These are phyloP conservation scores for Rotaria socialis DNA, from an alignment of 2,888 invertebrate genomes.

Conservation along the genomic window DNA sequence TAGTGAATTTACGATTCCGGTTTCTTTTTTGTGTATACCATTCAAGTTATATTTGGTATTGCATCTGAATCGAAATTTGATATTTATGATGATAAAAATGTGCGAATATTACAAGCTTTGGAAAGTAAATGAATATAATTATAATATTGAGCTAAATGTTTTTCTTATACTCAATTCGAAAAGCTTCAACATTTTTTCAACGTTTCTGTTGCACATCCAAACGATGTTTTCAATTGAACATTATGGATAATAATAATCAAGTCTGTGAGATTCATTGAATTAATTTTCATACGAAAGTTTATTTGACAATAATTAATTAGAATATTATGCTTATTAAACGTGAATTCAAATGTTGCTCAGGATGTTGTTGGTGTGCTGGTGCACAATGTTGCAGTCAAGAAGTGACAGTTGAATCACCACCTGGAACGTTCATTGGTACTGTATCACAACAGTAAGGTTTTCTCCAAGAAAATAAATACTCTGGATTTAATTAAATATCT, in stretches of 20 bases:
- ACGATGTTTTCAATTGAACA: neutral
- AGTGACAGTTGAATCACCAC: constrained; percentile 41
- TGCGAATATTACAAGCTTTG: neutral
- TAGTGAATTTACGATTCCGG: neutral
- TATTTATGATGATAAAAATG: neutral
- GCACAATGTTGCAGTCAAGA: constrained; percentile 37
- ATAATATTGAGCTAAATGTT: neutral
- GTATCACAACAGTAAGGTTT: constrained; percentile 42
- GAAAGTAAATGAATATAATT: neutral
- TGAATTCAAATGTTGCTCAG: constrained; percentile 10
- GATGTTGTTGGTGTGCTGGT: constrained; percentile 1
- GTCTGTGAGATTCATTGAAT: too few species aligned
- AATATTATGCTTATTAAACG: neutral
- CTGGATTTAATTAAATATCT: neutral
- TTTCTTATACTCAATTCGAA: too few species aligned
- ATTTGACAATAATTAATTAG: neutral
- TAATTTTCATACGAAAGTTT: too few species aligned
- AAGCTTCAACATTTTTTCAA: neutral
- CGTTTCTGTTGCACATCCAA: neutral
- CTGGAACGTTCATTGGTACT: constrained; percentile 41
- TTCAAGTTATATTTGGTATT: neutral
- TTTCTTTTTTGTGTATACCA: neutral
- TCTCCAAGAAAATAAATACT: neutral
- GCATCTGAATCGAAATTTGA: neutral
- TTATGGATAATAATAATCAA: neutral